Conservation (phyloP, 2,888 invertebrate genomes). For the Pterostichus madidus region DNA sequence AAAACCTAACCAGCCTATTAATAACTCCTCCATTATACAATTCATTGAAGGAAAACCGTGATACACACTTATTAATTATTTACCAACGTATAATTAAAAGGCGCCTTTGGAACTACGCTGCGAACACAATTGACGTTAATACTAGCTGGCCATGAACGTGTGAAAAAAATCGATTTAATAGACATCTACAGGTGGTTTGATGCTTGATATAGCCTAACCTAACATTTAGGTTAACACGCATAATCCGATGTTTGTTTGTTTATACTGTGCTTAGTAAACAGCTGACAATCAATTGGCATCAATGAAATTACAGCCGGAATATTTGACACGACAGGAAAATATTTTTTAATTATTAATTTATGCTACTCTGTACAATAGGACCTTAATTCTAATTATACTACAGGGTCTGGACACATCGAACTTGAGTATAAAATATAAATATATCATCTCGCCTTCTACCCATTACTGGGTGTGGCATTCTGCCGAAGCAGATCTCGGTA, state of each 20-base stretch:
- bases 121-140: conserved; percentile 30
- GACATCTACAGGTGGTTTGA: conserved; percentile 30
- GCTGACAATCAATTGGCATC: not conserved
- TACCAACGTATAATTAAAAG: conserved; percentile 14
- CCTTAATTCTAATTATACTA: no score
- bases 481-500: no score
- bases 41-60: not conserved
- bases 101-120: not conserved
- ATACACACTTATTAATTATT: not conserved
- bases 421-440: no score
- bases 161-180: conserved; percentile 42
- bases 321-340: no score
- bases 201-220: not conserved
- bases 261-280: not conserved
- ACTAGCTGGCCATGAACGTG: conserved; percentile 22
- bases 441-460: no score
- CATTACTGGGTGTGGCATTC: no score
- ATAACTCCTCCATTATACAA: not conserved
- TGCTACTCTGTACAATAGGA: no score
- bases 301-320: not conserved
- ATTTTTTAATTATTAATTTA: no score
- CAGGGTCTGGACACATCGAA: no score
- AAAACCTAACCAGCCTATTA: not conserved
- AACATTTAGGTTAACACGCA: conserved; percentile 1
- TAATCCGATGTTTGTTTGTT: conserved; percentile 6